A percentile compares a stretch with the other conserved stretches of the same genome.
These are phyloP conservation scores for Drosophila ironensis DNA, from an alignment of 1,140 invertebrate species.

Conservation along the genomic window DNA sequence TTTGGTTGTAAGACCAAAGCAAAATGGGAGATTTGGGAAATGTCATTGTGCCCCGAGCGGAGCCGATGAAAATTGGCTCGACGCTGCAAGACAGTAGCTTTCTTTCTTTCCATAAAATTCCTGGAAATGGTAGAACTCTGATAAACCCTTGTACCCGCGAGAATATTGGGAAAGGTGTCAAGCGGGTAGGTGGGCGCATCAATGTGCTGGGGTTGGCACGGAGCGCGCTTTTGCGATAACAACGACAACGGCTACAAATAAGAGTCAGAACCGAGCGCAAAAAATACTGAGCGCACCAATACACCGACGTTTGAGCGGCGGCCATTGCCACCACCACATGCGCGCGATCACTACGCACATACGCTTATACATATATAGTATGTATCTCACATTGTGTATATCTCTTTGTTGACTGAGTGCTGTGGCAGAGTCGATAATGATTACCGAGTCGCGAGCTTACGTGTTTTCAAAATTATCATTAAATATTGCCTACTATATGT, in stretches of 20 bases:
- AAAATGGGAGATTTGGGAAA: no score
- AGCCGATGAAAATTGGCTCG: no score
- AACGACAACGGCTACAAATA: conserved; percentile 30
- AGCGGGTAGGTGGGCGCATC: conserved; percentile 4
- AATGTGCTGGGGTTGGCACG: conserved; percentile 48
- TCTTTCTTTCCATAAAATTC: conserved; percentile 28
- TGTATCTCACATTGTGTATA: neutral
- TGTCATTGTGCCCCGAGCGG: no score
- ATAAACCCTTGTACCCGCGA: conserved; percentile 14
- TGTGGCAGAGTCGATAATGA: conserved; percentile 31
- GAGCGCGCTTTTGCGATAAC: conserved; percentile 54
- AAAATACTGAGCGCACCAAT: conserved; percentile 63
- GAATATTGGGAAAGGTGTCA: neutral
- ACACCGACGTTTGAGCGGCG: conserved; percentile 45
- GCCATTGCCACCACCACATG: conserved; percentile 49
- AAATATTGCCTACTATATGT: conserved; percentile 47
- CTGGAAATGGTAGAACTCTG: conserved; percentile 31
- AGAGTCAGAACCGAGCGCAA: neutral
- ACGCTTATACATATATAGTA: neutral
- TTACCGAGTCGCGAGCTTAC: conserved; percentile 60
- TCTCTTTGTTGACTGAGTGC: conserved; percentile 23
- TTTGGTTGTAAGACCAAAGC: no score
- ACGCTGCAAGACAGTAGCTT: conserved; percentile 22
- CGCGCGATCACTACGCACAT: no score
- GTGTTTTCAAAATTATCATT: conserved; percentile 67